Conservation (phyloP, 1,140 invertebrate genomes). For the Trichonephila clavata region DNA sequence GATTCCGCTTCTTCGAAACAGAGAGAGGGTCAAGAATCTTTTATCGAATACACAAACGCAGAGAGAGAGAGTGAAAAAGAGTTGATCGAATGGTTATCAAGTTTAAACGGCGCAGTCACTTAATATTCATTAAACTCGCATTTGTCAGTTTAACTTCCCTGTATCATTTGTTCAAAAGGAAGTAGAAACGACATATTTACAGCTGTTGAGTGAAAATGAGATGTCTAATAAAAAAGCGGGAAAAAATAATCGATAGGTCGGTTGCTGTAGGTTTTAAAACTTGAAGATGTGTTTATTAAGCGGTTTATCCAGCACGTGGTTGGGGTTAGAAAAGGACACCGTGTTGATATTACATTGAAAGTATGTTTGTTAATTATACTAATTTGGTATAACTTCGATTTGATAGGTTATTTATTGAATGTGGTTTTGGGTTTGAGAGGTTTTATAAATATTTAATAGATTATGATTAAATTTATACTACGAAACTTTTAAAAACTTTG, state of each 20-base stretch:
- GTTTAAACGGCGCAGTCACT: conserved; percentile 20
- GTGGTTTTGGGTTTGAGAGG: no score
- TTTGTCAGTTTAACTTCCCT: conserved; percentile 36
- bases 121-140: conserved; percentile 45
- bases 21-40: conserved; percentile 36
- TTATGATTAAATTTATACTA: no score
- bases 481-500: no score
- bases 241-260: neutral
- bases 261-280: neutral
- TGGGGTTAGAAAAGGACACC: no score
- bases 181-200: conserved; percentile 23
- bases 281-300: neutral
- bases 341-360: no score
- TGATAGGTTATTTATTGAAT: no score
- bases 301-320: no score
- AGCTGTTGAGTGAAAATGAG: neutral
- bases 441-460: no score
- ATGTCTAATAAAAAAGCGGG: neutral
- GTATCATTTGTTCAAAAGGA: conserved; percentile 9
- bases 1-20: conserved; percentile 9
- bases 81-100: conserved; percentile 43
- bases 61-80: neutral
- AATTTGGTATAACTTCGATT: no score
- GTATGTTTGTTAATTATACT: no score
- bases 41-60: conserved; percentile 1